Percentiles rank a stretch among this genome's conserved stretches.
Conservation (phyloP, 1,140 invertebrate genomes). For the Ruditapes philippinarum region DNA sequence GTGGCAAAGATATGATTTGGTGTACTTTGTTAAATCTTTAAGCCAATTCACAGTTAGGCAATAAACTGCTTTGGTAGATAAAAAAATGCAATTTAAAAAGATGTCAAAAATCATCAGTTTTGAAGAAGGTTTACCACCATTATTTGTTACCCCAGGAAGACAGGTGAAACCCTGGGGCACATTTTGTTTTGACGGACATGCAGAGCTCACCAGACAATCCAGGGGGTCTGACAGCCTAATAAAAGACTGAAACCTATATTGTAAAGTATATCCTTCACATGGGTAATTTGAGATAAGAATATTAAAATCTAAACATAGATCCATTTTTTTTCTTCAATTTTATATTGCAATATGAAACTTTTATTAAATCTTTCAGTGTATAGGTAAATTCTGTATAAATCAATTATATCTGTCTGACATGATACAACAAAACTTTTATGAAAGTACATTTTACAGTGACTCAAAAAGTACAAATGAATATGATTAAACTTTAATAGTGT, state of each 20-base stretch:
- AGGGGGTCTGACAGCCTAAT: not conserved
- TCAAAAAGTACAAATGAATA: no score
- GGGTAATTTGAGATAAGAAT: slow-evolving; percentile 4
- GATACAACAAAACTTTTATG: no score
- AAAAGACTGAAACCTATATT: not conserved
- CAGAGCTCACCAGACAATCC: not conserved
- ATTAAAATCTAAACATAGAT: not conserved
- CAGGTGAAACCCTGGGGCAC: not conserved
- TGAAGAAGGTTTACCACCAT: no score
- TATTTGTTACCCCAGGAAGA: no score
- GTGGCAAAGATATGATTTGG: not conserved
- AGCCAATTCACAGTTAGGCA: not conserved
- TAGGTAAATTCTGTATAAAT: no score
- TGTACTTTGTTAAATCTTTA: not conserved
- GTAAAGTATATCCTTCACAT: not conserved
- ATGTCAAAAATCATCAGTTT: not conserved
- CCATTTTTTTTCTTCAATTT: not conserved
- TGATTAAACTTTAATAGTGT: no score
- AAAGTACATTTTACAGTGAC: no score
- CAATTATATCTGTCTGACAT: no score
- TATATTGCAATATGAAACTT: not conserved
- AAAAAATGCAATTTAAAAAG: not conserved
- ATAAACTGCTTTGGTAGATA: not conserved
- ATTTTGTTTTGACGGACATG: not conserved
- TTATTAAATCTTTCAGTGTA: not conserved